These are phyloP conservation scores for Arremon aurantiirostris DNA, from an alignment of 2,797 vertebrate species.

Conservation along the genomic window DNA sequence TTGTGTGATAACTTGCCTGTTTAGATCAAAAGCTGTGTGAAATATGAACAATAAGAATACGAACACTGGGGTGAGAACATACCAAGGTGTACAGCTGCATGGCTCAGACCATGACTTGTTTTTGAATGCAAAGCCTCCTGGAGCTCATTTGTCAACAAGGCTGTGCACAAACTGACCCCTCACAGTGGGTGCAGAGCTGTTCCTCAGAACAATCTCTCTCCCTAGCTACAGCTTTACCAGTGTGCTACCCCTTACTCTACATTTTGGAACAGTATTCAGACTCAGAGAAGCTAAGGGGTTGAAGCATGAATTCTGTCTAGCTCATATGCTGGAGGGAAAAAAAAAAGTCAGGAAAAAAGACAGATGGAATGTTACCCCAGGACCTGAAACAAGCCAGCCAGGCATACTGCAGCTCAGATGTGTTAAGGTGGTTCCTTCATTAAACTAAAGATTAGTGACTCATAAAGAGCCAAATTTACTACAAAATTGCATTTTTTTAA, in stretches of 20 bases:
- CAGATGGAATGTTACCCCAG: background rate
- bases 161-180: background rate
- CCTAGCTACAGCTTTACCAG: background rate
- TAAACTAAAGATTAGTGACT: background rate
- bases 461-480: background rate
- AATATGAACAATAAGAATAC: background rate
- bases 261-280: background rate
- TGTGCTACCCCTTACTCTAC: background rate
- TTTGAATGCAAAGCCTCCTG: background rate
- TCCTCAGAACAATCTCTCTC: fast-evolving
- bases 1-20: background rate
- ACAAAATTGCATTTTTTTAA: background rate
- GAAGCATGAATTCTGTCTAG: background rate
- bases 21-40: background rate
- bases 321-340: background rate
- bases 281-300: background rate
- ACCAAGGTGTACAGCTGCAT: fast-evolving
- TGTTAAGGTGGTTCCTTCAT: background rate
- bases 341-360: background rate
- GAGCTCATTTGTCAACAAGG: background rate
- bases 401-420: background rate
- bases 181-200: fast-evolving
- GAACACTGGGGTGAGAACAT: background rate
- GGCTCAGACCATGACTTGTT: background rate
- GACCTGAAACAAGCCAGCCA: background rate